Evolutionary conservation across 2,888 invertebrate species (phyloP), one percentile per base, ranked within the genome.

Genomic region (Nycteola revayana): DNA sequence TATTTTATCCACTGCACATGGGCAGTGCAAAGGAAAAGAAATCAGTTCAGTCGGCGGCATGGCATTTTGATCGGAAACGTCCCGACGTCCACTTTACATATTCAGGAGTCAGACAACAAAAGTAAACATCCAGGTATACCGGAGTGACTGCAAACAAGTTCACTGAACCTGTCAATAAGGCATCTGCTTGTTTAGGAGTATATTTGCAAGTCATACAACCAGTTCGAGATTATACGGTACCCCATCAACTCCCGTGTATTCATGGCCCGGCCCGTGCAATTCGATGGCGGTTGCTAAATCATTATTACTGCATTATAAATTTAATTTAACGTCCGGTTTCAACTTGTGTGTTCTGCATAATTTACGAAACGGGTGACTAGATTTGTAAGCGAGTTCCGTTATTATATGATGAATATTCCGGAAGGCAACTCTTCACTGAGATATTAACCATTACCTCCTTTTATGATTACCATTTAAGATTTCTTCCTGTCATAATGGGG

Each of bases 141-240:
- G 14, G 14, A 14, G 14, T 14, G 2, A 14, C 21, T 21, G 54
- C 51, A 55, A 63, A 67, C 63, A 65, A 66, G 72, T 74, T 72
- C 75, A 68, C 50, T 69, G 71, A 74, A 72, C 74, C 63, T 74
- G 72, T 75, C 77, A 75, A 73, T 72, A 68, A 66, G 62, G 66
- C 75, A 75, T 76, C 68, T 75, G 75, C 68, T 75, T 74, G 71
- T 77, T 79, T 75, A 72, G 74, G 66, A 64, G 64, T 60, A 42
- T 66, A 78, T 78, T 80, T 76, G 76, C 76, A 78, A 76, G 74
- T 77, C 70, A 71, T 72, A 66, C 61, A 48, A 57, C 49, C 27
- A 36, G 47, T 39, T 42, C 41, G 36, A 49, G 52, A 52, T 55
- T 53, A 52, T 47, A 48, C 53, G 49, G 54, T 41, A 50, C 51